Conservation (phyloP, 2,113 vertebrate species). For the Sorex araneus region DNA sequence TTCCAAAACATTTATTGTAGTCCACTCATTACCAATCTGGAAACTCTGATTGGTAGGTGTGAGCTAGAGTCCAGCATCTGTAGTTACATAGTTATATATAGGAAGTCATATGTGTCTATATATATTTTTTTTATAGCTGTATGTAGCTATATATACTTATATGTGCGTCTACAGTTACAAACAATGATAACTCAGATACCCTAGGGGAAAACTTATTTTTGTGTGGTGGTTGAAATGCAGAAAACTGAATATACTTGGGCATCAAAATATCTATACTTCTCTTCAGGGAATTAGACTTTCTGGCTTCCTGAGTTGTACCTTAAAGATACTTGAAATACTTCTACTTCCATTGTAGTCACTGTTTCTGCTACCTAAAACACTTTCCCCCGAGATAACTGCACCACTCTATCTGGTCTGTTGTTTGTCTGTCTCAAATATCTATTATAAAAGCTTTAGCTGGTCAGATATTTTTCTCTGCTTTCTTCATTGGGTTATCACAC, state of each 20-base stretch:
- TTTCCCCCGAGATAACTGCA: background rate
- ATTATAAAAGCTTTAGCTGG: background rate
- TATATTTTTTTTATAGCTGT: too few relatives aligned
- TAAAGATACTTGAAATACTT: background rate
- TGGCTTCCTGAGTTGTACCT: background rate
- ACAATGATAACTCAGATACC: background rate
- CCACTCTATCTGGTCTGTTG: background rate
- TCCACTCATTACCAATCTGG: background rate
- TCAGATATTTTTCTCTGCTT: background rate
- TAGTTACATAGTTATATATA: background rate
- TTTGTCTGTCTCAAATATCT: background rate
- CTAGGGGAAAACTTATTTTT: background rate
- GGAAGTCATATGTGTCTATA: too few relatives aligned
- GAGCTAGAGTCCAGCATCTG: background rate
- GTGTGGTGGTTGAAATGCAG: background rate
- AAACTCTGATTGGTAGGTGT: background rate
- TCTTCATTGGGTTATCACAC: conserved; percentile 1
- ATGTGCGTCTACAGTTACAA: background rate
- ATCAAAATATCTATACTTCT: background rate
- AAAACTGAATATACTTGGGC: conserved; percentile 2
- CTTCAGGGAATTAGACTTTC: background rate
- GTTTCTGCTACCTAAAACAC: background rate
- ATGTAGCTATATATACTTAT: too few relatives aligned
- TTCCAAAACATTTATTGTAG: background rate
- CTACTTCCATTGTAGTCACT: background rate